Percentiles rank a stretch among this genome's conserved stretches.
phyloP scores from a whole-genome alignment of 2,888 invertebrate genomes.

The Drosophila diplacantha region DNA sequence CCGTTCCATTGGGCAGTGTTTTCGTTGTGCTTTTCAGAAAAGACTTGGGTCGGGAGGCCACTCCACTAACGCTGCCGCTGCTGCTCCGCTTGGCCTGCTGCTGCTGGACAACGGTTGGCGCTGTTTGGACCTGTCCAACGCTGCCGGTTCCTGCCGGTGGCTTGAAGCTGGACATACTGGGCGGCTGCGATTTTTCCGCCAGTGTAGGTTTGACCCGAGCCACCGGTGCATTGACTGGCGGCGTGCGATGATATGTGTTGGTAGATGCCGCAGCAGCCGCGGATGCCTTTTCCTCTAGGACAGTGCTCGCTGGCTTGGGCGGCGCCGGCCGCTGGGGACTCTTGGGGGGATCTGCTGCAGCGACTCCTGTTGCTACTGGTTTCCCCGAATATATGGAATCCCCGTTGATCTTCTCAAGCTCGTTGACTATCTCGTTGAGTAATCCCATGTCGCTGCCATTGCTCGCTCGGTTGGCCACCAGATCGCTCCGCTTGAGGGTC shows the following conservation, averaged over 20 bases:
- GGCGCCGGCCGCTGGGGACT: constrained; percentile 80
- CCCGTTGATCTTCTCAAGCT: constrained; percentile 90
- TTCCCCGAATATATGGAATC: constrained; percentile 90
- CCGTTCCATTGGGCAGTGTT: constrained; percentile 65
- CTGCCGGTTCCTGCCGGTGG: constrained; percentile 50
- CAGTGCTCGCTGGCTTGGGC: constrained; percentile 78
- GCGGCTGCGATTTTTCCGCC: constrained; percentile 72
- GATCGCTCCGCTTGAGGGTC: constrained; percentile 73
- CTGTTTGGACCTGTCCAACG: constrained; percentile 20
- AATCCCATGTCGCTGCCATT: constrained; percentile 82
- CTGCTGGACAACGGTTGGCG: constrained; percentile 20
- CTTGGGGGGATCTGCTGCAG: constrained; percentile 57
- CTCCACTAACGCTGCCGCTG: constrained; percentile 38
- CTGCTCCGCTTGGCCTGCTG: constrained; percentile 32
- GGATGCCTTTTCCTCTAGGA: constrained; percentile 73
- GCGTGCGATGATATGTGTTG: constrained; percentile 84
- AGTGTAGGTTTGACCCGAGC: constrained; percentile 77
- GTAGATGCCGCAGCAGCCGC: constrained; percentile 69
- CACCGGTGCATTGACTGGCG: constrained; percentile 83
- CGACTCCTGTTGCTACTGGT: constrained; percentile 77
- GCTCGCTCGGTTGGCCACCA: constrained; percentile 75
- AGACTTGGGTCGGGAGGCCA: constrained; percentile 57
- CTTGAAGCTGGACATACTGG: constrained; percentile 76
- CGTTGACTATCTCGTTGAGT: constrained; percentile 90
- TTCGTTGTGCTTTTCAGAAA: constrained; percentile 56